Percentiles rank a stretch among this genome's conserved stretches.
phyloP scores from a whole-genome alignment of 2,113 vertebrate species.

The Dipodomys stephensi region DNA sequence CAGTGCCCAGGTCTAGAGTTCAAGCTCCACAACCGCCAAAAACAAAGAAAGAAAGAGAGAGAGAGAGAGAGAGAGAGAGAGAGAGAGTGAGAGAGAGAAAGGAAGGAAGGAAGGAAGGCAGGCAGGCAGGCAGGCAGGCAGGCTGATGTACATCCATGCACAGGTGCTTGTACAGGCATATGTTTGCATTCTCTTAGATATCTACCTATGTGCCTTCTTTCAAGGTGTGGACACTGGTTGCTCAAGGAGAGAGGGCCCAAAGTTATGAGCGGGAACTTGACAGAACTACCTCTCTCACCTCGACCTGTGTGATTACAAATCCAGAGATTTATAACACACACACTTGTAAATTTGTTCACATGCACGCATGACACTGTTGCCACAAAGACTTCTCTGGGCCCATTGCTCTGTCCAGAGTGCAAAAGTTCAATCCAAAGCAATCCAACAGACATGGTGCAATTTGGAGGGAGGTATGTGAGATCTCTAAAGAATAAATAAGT shows the following conservation, averaged over 20 bases:
- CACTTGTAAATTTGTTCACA: neutral
- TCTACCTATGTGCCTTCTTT: neutral
- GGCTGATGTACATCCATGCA: neutral
- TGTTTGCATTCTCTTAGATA: neutral
- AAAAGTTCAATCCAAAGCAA: constrained; percentile 34
- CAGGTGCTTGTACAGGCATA: neutral
- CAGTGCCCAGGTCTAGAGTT: no score
- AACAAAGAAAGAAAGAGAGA: no score
- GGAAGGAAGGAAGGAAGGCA: no score
- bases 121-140: no score
- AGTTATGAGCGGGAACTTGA: constrained; percentile 3
- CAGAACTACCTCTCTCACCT: neutral
- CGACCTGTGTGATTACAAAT: neutral
- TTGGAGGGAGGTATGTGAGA: constrained; percentile 49
- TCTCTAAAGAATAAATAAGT: constrained; percentile 67
- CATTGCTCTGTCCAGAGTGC: neutral
- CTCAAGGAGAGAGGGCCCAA: neutral
- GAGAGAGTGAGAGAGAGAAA: no score
- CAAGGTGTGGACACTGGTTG: neutral
- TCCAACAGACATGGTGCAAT: neutral
- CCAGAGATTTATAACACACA: neutral
- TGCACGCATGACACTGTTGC: neutral
- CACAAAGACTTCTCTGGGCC: neutral
- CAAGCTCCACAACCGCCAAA: no score
- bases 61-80: no score